A percentile compares a stretch with the other conserved stretches of the same genome.
phyloP scores from a whole-genome alignment of 2,113 vertebrate genomes.

The Mormyrus iriodes region DNA sequence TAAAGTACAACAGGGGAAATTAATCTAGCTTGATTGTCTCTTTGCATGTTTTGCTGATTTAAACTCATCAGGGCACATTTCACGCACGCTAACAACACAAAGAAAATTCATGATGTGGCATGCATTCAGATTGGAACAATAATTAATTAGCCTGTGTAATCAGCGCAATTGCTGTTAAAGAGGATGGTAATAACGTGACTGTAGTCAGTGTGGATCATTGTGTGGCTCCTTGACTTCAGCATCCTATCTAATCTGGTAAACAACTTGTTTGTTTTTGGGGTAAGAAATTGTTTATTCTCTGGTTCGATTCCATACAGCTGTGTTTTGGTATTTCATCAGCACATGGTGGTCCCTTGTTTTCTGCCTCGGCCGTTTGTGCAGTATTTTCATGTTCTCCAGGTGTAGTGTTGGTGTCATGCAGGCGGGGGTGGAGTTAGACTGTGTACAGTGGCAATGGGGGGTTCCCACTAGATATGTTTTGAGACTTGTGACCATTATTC shows the following conservation, averaged over 20 bases:
- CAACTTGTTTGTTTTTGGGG: not conserved
- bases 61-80: conserved; percentile 13
- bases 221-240: not conserved
- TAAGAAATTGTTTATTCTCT: not conserved
- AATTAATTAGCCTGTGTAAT: conserved; percentile 20
- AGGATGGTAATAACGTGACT: conserved; percentile 10
- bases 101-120: not conserved
- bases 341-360: not conserved
- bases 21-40: not conserved
- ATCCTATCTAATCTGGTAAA: not conserved
- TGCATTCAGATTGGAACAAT: conserved; percentile 7
- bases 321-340: not conserved
- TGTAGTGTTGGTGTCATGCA: not conserved
- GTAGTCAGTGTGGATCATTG: not conserved
- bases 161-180: conserved; percentile 7
- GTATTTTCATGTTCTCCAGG: not conserved
- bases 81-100: conserved; percentile 1
- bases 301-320: not conserved
- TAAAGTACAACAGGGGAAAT: not conserved
- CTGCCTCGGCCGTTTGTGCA: not conserved
- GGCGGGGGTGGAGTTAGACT: not conserved
- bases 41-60: conserved; percentile 14
- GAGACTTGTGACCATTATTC: too few relatives aligned
- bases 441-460: not conserved
- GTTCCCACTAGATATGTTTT: not conserved